Conservation (phyloP, 2,113 vertebrate genomes). For the Crocuta crocuta region DNA sequence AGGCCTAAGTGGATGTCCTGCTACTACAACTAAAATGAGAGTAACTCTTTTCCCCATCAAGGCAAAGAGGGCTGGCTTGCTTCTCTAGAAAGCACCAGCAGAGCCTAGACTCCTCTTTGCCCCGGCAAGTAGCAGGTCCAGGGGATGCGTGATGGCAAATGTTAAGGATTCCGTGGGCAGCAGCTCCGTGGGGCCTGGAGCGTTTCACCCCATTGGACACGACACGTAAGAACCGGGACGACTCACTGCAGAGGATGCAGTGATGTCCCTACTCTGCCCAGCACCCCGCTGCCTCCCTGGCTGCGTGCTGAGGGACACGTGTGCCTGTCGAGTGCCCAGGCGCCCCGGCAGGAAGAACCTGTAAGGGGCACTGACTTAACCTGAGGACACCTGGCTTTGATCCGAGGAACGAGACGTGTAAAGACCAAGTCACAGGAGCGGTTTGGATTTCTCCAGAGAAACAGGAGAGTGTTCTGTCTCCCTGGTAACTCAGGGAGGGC, state of each 20-base stretch:
- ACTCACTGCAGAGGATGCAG: background rate
- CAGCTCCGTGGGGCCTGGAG: background rate
- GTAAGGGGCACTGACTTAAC: slow-evolving; percentile 13
- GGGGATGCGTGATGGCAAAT: background rate
- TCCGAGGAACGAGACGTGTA: background rate
- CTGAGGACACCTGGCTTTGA: slow-evolving; percentile 53
- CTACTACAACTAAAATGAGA: background rate
- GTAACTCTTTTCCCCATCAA: background rate
- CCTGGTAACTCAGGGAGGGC: background rate
- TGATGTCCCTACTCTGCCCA: no score
- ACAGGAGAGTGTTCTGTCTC: background rate
- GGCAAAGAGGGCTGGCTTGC: background rate
- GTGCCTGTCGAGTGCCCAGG: background rate
- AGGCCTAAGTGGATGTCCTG: background rate
- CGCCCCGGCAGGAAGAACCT: background rate
- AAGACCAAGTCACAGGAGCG: background rate
- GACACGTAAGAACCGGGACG: background rate
- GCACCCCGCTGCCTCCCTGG: background rate
- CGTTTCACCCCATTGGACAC: background rate
- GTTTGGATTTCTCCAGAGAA: slow-evolving; percentile 43
- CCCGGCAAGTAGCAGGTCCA: background rate
- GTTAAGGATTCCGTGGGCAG: background rate
- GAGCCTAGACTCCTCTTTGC: background rate
- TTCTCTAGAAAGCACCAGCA: background rate
- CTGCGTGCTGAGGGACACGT: background rate